phyloP scores from a whole-genome alignment of 1,140 invertebrate species.

The Chironomus tepperi region DNA sequence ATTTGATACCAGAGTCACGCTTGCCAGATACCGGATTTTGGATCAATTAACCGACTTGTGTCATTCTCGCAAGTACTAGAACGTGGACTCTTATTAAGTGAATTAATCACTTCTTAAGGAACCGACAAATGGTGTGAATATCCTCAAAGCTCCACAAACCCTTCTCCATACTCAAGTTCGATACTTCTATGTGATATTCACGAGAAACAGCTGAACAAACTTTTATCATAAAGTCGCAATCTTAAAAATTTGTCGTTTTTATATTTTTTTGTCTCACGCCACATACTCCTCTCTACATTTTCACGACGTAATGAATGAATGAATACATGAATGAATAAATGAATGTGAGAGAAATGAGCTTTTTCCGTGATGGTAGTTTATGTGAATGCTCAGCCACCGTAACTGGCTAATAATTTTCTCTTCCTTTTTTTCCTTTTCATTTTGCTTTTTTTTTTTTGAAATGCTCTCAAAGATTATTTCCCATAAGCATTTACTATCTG shows the following conservation, averaged over 20 bases:
- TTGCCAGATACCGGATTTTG: too few species aligned
- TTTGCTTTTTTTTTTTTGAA: background rate
- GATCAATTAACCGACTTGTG: too few species aligned
- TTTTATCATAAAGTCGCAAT: background rate
- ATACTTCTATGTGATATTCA: background rate
- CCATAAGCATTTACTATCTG: background rate
- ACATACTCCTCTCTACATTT: background rate
- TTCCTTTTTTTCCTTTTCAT: background rate
- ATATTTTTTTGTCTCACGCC: background rate
- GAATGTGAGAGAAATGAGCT: background rate
- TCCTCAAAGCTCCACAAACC: too few species aligned
- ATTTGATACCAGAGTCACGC: too few species aligned
- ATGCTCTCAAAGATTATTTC: background rate
- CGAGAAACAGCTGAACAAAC: background rate
- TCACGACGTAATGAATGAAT: background rate
- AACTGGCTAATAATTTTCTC: constrained; percentile 1
- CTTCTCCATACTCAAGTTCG: too few species aligned
- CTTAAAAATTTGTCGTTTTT: background rate
- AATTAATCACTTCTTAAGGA: too few species aligned
- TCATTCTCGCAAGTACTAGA: too few species aligned
- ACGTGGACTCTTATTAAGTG: too few species aligned
- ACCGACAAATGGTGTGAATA: too few species aligned
- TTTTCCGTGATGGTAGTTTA: background rate
- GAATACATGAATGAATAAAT: background rate
- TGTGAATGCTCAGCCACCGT: background rate